Percentiles rank a stretch among this genome's conserved stretches.
These are phyloP conservation scores for Cheilosia pagana DNA, from an alignment of 2,888 invertebrate species.

Conservation along the genomic window DNA sequence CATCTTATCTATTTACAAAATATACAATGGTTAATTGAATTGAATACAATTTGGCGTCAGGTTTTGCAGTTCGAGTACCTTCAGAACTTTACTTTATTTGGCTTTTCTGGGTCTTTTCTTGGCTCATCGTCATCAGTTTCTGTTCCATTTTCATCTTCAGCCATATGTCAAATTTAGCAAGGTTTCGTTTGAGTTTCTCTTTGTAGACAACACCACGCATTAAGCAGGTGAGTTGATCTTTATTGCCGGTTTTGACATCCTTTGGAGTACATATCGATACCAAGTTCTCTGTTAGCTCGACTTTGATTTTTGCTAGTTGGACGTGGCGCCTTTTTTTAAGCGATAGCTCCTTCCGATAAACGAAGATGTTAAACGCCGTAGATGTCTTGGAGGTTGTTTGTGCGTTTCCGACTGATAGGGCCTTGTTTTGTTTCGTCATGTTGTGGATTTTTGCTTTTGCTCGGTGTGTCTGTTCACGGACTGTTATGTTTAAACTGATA, in stretches of 20 bases:
- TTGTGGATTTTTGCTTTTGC: neutral
- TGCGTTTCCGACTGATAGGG: neutral
- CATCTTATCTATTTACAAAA: too few species aligned
- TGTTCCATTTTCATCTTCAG: neutral
- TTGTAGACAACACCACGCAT: slow-evolving; percentile 2
- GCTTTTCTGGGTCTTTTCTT: neutral
- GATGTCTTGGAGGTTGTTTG: neutral
- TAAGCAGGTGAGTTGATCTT: neutral
- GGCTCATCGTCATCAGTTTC: neutral
- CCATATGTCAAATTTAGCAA: slow-evolving; percentile 7
- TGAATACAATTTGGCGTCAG: too few species aligned
- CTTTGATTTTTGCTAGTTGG: neutral
- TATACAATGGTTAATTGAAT: too few species aligned
- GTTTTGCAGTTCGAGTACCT: too few species aligned
- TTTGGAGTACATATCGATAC: neutral
- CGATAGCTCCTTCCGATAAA: neutral
- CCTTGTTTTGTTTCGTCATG: neutral
- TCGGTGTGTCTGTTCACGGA: too few species aligned
- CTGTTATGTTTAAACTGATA: too few species aligned
- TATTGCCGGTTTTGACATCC: neutral
- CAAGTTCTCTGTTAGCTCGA: neutral
- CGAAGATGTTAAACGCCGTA: neutral
- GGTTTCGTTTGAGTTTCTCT: neutral
- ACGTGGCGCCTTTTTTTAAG: neutral
- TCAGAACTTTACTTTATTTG: neutral